Evolutionary conservation across 1,140 invertebrate genomes (phyloP), one percentile per base, ranked within the genome.

Genomic region (Polypedilum pembai): DNA sequence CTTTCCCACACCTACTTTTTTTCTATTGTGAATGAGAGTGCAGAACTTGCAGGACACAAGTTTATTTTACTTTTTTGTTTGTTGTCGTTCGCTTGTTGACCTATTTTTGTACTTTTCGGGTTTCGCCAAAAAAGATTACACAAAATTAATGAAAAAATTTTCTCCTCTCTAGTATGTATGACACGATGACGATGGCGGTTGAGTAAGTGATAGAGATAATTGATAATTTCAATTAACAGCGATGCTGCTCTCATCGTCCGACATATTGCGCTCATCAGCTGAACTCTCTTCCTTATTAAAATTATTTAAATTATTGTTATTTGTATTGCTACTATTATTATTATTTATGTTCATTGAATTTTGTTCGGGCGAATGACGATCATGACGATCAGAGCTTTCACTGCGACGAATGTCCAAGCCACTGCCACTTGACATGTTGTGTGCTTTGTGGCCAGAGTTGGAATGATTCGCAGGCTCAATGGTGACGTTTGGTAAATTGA

Each of bases 401-500:
- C 17, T 69, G 8, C 65, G 17, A 10, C 65, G 4, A 8, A 20
- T 69, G 20, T 69, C 65, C 17, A 69, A 7, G 8, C 65, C 65
- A 69, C 65, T 69, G 10, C 20, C 18, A 20, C 65, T 18, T 21
- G 65, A 56, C 45, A 56, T 56, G n/a, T 56, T 56, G 3, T 56
- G 45, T 56, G 45, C 20, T 20, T 69, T 69, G 17, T 69, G 17
- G 8, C 65, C 65, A 2, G 65, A 69, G 24, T 33, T 33, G 20
- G 17, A 20, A 69, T 69, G 17, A 20, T 18, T 20, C 17, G 65
- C 20, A n/a, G 65, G 65, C 65, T 69, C 65, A 20, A 69, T 69
- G 20, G 65, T 69, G 20, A 69, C 65, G 20, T 69, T 69, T 69
- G 65, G 65, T 69, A 69, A 69, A 69, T 69, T 69, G 17, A 69